Evolutionary conservation across 2,888 invertebrate genomes (phyloP).

Genomic region (Hermaeophaga mercurialis): DNA sequence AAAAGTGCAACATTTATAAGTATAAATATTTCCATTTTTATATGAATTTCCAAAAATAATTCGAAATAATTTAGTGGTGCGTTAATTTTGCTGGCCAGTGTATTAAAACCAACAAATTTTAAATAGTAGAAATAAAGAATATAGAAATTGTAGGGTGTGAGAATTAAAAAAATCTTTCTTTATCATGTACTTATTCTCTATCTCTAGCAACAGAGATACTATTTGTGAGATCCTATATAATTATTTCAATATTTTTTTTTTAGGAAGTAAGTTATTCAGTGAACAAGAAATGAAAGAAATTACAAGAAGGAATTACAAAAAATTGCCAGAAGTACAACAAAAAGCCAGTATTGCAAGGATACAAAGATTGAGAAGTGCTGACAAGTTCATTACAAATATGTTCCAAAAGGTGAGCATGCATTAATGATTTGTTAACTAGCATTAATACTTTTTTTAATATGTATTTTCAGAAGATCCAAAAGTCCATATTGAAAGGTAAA

Average conservation of each 20-base stretch:
- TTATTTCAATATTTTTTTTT: slow-evolving; percentile 30
- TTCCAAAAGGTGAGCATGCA: slow-evolving; percentile 69
- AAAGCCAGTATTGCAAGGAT: slow-evolving; percentile 67
- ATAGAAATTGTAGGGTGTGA: too few species aligned
- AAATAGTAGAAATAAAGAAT: too few species aligned
- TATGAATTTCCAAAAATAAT: too few species aligned
- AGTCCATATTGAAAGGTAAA: slow-evolving; percentile 68
- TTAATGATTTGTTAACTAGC: not conserved
- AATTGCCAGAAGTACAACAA: slow-evolving; percentile 72
- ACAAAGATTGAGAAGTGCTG: slow-evolving; percentile 64
- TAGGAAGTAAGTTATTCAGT: slow-evolving; percentile 42
- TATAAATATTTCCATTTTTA: too few species aligned
- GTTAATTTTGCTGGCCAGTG: too few species aligned
- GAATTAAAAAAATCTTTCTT: too few species aligned
- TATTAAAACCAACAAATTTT: too few species aligned
- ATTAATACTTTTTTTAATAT: slow-evolving; percentile 38
- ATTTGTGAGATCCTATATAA: too few species aligned
- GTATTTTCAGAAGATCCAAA: slow-evolving; percentile 71
- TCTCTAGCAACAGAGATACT: too few species aligned
- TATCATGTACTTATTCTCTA: too few species aligned
- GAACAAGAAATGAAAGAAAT: slow-evolving; percentile 64
- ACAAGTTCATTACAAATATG: slow-evolving; percentile 75
- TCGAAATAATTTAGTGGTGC: too few species aligned
- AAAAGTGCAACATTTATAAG: too few species aligned
- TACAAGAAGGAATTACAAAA: slow-evolving; percentile 68